Conservation (phyloP, 2,113 vertebrate genomes). For the Narcine bancroftii region DNA sequence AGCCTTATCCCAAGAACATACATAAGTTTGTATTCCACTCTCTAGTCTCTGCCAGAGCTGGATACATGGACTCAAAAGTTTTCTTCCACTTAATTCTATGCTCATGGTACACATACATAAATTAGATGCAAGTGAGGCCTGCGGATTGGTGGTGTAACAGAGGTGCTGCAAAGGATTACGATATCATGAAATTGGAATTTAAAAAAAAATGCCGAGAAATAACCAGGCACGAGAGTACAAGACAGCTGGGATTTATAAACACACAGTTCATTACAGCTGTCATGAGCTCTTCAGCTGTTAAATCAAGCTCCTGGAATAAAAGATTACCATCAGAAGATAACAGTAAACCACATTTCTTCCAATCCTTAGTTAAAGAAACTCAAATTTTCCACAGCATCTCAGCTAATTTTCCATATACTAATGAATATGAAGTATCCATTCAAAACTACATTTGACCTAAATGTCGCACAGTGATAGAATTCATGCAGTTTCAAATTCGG, state of each 20-base stretch:
- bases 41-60: not conserved
- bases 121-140: not conserved
- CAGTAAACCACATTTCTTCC: not conserved
- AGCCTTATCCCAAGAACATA: not conserved
- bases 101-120: not conserved
- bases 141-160: not conserved
- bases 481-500: not conserved
- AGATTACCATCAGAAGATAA: not conserved
- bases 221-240: not conserved
- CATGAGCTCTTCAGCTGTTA: not conserved
- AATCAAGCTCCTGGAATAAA: not conserved
- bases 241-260: not conserved
- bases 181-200: not conserved
- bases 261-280: not conserved
- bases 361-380: not conserved
- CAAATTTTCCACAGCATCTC: not conserved
- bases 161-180: not conserved
- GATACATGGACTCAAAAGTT: not conserved
- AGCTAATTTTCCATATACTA: not conserved
- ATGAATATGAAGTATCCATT: not conserved
- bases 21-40: not conserved
- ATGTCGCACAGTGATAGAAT: not conserved
- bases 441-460: not conserved
- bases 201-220: not conserved
- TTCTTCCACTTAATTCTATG: not conserved